These are phyloP conservation scores for Eristalis intricaria DNA, from an alignment of 2,888 invertebrate genomes.

Conservation along the genomic window DNA sequence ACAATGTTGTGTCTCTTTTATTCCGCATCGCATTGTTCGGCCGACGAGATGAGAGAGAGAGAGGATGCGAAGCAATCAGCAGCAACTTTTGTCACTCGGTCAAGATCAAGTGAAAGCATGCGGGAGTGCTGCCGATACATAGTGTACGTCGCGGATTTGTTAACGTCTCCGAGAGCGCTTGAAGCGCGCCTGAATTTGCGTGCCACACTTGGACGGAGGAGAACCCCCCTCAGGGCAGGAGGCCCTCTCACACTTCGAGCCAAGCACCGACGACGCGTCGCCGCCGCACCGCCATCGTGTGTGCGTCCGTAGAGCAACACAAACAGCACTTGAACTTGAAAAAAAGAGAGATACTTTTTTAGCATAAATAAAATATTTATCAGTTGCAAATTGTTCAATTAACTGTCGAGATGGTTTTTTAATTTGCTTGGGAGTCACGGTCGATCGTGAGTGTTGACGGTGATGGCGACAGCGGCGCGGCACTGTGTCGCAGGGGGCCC, in stretches of 20 bases:
- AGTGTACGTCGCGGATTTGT: conserved; percentile 44
- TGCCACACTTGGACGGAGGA: conserved; percentile 22
- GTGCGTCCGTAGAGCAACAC: conserved; percentile 8
- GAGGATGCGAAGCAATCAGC: conserved; percentile 2
- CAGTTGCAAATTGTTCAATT: conserved; percentile 33
- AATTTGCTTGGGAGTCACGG: conserved; percentile 50
- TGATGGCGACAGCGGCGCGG: background rate
- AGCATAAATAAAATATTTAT: conserved; percentile 53
- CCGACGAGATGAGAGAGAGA: background rate
- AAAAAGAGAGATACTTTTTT: conserved; percentile 23
- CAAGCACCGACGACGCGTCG: background rate
- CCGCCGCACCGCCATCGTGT: background rate
- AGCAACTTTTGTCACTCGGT: conserved; percentile 54
- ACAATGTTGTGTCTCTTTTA: background rate
- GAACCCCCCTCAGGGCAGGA: conserved; percentile 23
- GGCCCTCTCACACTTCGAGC: conserved; percentile 25
- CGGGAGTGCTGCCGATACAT: conserved; percentile 30
- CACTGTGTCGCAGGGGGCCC: conserved; percentile 15
- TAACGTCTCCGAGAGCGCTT: conserved; percentile 28
- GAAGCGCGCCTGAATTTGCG: conserved; percentile 39
- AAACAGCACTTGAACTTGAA: conserved; percentile 52
- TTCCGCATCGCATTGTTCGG: background rate
- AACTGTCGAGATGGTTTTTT: conserved; percentile 6
- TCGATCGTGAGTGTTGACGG: background rate
- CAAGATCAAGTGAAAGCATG: conserved; percentile 67